Evolutionary conservation across 1,140 invertebrate genomes (phyloP), one percentile per base, ranked within the genome.

Genomic region (Cydia pomonella): DNA sequence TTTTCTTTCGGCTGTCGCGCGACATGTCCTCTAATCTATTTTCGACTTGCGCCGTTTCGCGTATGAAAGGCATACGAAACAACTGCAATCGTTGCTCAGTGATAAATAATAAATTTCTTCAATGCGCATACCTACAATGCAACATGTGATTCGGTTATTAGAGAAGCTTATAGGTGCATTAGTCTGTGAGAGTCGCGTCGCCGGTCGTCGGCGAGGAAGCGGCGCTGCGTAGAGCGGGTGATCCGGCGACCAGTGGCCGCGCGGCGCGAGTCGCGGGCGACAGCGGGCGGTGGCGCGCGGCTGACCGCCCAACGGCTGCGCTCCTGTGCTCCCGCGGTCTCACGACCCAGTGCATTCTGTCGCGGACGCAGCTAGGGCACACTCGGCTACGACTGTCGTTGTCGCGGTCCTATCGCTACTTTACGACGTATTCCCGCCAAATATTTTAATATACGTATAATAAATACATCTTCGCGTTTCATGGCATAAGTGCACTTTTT

Each of bases 371-470:
- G 75, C 81, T 79, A 73, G 77, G 69, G 80, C 78, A 78, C 82
- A 82, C 82, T 80, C 76, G 77, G 75, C 71, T 73, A 64, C 73
- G 53, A 63, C 78, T 73, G 73, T 76, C 76, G 69, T 77, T 66
- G 69, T 69, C 63, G n/a, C 29, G 27, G 4, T n/a, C 33, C 29
- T 44, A 25, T 59, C 62, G 6, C 10, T 64, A 75, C 50, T 64
- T 66, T 73, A 50, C 74, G 73, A 50, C 72, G 73, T 84, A 86
- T 89, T 92, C 87, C 80, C 90, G 90, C 89, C 89, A 88, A 91
- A 83, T 80, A 82, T 79, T 80, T 59, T 18, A 59, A 23, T 41
- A 41, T 44, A 73, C 62, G 64, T 74, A 12, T 64, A 47, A 21
- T 72, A 77, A 47, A 21, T 72, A 77, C 53, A 18, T 64, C 47